A percentile compares a stretch with the other conserved stretches of the same genome.
phyloP scores from a whole-genome alignment of 2,797 vertebrate genomes.

The Channa striata region DNA sequence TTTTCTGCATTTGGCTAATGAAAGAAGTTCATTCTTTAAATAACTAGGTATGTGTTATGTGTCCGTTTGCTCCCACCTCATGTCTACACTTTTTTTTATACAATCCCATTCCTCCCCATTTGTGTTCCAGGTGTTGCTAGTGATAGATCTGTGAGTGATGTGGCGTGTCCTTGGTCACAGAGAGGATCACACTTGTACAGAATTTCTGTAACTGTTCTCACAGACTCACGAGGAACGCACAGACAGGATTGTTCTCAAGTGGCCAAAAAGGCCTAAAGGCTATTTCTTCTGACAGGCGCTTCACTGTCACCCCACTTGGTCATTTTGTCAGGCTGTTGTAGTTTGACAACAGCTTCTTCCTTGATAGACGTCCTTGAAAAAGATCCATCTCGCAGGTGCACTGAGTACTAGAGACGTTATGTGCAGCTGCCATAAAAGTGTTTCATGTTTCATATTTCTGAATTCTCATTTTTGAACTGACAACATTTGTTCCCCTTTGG shows the following conservation, averaged over 20 bases:
- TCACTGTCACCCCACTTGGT: background rate
- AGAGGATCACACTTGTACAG: background rate
- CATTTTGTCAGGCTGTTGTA: constrained; percentile 1
- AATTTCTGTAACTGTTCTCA: background rate
- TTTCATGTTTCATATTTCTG: constrained; percentile 8
- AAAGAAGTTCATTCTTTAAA: constrained; percentile 27
- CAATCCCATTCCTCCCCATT: constrained; percentile 29
- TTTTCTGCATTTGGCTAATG: constrained; percentile 4
- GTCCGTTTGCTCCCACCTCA: constrained; percentile 29
- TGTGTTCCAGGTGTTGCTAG: background rate
- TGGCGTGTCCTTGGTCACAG: background rate
- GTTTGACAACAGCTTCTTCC: constrained; percentile 9
- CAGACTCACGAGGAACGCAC: background rate
- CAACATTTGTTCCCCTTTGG: constrained; percentile 10
- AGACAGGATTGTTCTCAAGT: background rate
- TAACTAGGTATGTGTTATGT: constrained; percentile 8
- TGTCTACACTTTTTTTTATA: constrained; percentile 24
- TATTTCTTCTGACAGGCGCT: constrained; percentile 11
- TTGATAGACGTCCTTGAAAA: background rate
- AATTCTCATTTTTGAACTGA: background rate
- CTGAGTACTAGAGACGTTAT: background rate
- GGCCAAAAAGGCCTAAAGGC: background rate
- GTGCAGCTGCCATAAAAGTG: background rate
- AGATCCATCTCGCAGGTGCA: no score
- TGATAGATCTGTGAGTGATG: background rate